phyloP scores from a whole-genome alignment of 2,888 invertebrate species.

The Apoda limacodes region DNA sequence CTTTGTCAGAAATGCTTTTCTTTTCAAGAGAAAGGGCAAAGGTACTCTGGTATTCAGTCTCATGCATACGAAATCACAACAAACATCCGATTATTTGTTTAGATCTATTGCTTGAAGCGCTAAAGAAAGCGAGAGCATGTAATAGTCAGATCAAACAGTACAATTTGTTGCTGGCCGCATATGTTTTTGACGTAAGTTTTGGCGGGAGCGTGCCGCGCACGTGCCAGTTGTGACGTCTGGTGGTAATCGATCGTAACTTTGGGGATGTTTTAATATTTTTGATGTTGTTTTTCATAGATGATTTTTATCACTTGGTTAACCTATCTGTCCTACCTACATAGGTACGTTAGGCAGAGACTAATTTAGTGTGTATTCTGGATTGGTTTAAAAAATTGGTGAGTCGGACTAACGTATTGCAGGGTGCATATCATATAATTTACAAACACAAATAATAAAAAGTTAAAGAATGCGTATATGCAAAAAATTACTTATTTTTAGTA shows the following conservation, averaged over 20 bases:
- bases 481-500: too few species aligned
- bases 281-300: slow-evolving; percentile 8
- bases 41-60: slow-evolving; percentile 4
- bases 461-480: too few species aligned
- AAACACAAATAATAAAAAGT: slow-evolving; percentile 8
- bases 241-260: slow-evolving; percentile 30
- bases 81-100: slow-evolving; percentile 17
- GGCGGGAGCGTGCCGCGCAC: slow-evolving; percentile 33
- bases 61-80: slow-evolving; percentile 8
- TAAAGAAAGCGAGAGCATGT: slow-evolving; percentile 20
- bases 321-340: too few species aligned
- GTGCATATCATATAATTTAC: slow-evolving; percentile 8
- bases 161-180: slow-evolving; percentile 23
- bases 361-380: neutral
- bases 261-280: slow-evolving; percentile 14
- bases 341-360: neutral
- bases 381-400: neutral
- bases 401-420: neutral
- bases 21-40: too few species aligned
- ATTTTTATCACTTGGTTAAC: slow-evolving; percentile 8
- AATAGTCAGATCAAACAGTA: slow-evolving; percentile 23
- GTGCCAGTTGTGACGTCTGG: slow-evolving; percentile 34
- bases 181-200: slow-evolving; percentile 37
- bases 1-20: too few species aligned
- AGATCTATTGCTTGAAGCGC: slow-evolving; percentile 16